Base-by-base conservation (phyloP, 1,140 invertebrate species). In the Melanaphis sacchari region DNA sequence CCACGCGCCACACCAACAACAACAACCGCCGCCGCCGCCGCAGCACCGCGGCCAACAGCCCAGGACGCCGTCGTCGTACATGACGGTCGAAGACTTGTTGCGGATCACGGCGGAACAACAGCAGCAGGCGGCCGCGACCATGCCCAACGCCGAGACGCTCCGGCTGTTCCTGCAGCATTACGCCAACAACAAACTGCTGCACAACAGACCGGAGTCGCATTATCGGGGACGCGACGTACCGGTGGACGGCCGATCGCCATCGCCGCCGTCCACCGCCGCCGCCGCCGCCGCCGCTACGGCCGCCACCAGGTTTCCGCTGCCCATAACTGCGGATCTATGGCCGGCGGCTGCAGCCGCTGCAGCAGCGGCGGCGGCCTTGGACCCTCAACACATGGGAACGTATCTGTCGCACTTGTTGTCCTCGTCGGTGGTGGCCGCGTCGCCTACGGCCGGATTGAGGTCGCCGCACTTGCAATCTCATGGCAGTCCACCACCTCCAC, bases 21-120 rank as follows among this genome's bases (percentile, higher is more conserved):
- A 76, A 9, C 90, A 26, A 0, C 59, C 36, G 2, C 89, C 76
- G 0, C 90, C 40, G 1, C 59, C 36, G 2, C 89, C 76, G 0
- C n/a, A 15, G 11, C 90, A 91, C 15, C 82, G 49, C 76, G 21
- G 82, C 38, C 66, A 49, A 11, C 91, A 93, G 43, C 31, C 43
- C 31, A 49, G 38, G 15, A 82, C 91, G 9, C 5, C 94, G 36
- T 94, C 94, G 89, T 95, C 94, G 94, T 95, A 97, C 94, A 96
- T 96, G 11, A 96, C 97, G 94, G 95, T 97, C 85, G 95, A 97
- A 94, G 95, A 96, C 94, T 94, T 96, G 88, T 95, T 95, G 94
- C 96, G 96, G 94, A 95, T 95, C 82, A 94, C 95, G 91, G 95
- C 95, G 94, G 95, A 95, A 76, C 95, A 96, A 52, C 95, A 95